Evolutionary conservation across 2,797 vertebrate species (phyloP), one percentile per base, ranked within the genome.

Genomic region (Lerista edwardsae): DNA sequence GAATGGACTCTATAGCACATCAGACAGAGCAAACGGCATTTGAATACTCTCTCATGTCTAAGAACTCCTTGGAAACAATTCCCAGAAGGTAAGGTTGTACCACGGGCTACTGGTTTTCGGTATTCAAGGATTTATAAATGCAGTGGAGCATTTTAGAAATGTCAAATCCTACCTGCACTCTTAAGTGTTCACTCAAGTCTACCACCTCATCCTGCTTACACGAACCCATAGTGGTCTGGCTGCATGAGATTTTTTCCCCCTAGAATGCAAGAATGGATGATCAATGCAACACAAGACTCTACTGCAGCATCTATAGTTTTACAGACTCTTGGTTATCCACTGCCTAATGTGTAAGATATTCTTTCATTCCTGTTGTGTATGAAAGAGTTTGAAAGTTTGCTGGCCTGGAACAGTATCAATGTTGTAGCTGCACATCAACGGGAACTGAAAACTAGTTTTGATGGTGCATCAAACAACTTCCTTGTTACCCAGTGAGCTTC

Each of bases 221-320:
- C 51, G 11, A 47, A 47, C 7, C 15, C 51, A 84, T 75, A 91
- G 65, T 85, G 88, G 0, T 8, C 57, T 84, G 88, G 44, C 39
- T 82, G 64, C 55, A 23, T 19, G 80, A 75, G 72, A 85, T 67
- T 39, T 86, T 92, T 86, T 34, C 29, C n/a, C 29, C 83, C 83
- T 82, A 61, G 83, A 91, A 79, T 34, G 5, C 71, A 64, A 31
- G 73, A 72, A 39, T 65, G 84, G 41, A 47, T 91, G 80, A 89
- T 85, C 84, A 89, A 61, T 64, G 73, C 84, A 81, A 88, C 0
- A 15, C 61, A 89, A 80, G 71, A 47, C 80, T 86, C 74, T 34
- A 57, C 57, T 62, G 39, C 27, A 61, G 36, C 61, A 59, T 78
- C 39, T 78, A 17, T 41, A 61, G 61, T n/a, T 80, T 84, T 83